Evolutionary conservation across 2,888 invertebrate genomes (phyloP).

Genomic region (Neria commutata): DNA sequence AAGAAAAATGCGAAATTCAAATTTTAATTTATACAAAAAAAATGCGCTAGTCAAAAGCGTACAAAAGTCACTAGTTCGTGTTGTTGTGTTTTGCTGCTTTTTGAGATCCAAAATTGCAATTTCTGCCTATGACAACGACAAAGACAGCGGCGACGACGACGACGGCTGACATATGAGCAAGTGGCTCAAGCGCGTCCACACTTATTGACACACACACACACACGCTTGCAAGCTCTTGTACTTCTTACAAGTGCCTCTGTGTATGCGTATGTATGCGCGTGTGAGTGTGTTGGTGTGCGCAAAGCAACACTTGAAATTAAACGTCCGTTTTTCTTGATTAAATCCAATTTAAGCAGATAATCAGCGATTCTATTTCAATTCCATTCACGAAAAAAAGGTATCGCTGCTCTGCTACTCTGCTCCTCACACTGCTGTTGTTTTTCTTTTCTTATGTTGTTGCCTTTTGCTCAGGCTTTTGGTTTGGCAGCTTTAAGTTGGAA

Average conservation of each 20-base stretch:
- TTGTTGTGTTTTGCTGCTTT: too few relatives aligned
- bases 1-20: too few relatives aligned
- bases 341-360: conserved; percentile 62
- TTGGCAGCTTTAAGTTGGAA: too few relatives aligned
- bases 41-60: too few relatives aligned
- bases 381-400: conserved; percentile 47
- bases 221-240: background rate
- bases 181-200: too few relatives aligned
- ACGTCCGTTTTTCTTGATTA: conserved; percentile 59
- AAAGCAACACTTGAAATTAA: conserved; percentile 53
- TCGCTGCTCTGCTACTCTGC: conserved; percentile 21
- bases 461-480: too few relatives aligned
- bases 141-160: background rate
- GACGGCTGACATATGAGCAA: conserved; percentile 37
- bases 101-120: too few relatives aligned
- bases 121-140: too few relatives aligned
- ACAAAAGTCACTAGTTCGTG: too few relatives aligned
- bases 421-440: conserved; percentile 4
- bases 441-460: too few relatives aligned
- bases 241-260: background rate
- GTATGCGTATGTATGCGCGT: background rate
- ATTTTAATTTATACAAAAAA: conserved; percentile 6
- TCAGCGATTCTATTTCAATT: conserved; percentile 43
- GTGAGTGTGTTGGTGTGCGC: background rate
- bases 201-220: too few relatives aligned